Evolutionary conservation across 2,888 invertebrate species (phyloP).

Genomic region (Halocaridina rubra): DNA sequence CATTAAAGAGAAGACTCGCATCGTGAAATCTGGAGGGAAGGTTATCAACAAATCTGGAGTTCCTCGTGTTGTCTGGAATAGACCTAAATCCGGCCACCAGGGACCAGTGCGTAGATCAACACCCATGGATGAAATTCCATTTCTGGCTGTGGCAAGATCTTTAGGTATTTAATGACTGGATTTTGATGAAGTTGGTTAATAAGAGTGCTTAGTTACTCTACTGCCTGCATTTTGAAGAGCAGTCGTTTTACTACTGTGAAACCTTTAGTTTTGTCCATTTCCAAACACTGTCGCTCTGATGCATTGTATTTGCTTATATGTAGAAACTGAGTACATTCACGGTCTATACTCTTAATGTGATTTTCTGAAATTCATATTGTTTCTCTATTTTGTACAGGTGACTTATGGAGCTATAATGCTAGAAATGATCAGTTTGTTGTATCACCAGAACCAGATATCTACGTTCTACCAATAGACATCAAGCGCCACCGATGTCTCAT

Average conservation of each 20-base stretch:
- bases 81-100: constrained; percentile 84
- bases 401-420: constrained; percentile 97
- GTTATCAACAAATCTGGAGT: constrained; percentile 84
- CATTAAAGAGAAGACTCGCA: constrained; percentile 83
- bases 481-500: constrained; percentile 83
- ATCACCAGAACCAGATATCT: constrained; percentile 97
- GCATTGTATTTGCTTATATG: no score
- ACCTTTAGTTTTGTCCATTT: no score
- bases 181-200: no score
- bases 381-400: constrained; percentile 75
- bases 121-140: constrained; percentile 92
- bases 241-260: no score
- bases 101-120: constrained; percentile 92
- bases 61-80: constrained; percentile 96
- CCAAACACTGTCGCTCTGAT: no score
- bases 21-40: constrained; percentile 78
- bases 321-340: no score
- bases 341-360: no score
- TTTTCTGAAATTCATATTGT: no score
- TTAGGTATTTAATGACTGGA: no score
- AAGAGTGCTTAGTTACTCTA: no score
- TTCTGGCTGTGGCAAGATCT: constrained; percentile 94
- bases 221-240: no score
- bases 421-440: constrained; percentile 92
- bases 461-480: constrained; percentile 84